Percentiles rank a stretch among this genome's conserved stretches.
Conservation (phyloP, 1,140 invertebrate genomes). For the Euborellia annulipes region DNA sequence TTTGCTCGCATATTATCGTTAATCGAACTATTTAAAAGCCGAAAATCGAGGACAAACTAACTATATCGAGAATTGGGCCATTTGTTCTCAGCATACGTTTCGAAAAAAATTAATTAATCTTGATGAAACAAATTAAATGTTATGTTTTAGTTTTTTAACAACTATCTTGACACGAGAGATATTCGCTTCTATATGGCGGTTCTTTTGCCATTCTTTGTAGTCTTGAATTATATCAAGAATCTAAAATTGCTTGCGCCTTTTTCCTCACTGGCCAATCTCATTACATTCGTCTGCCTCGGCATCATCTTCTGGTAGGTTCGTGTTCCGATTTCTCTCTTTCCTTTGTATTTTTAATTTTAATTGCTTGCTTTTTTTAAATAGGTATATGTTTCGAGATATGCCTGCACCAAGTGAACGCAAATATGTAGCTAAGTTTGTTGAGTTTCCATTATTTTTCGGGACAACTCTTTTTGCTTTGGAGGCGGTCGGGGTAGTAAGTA, state of each 20-base stretch:
- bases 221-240: conserved; percentile 57
- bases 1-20: no score
- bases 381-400: conserved; percentile 40
- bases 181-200: conserved; percentile 39
- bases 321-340: conserved; percentile 20
- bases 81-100: no score
- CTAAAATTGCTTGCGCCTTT: conserved; percentile 66
- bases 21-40: no score
- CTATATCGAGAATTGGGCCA: no score
- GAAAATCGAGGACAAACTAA: no score
- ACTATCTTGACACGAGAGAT: conserved; percentile 24
- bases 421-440: conserved; percentile 34
- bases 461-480: conserved; percentile 79
- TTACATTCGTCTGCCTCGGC: conserved; percentile 49
- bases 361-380: not conserved
- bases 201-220: conserved; percentile 47
- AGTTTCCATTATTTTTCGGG: conserved; percentile 64
- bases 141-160: conserved; percentile 27
- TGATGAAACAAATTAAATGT: no score
- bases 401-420: conserved; percentile 38
- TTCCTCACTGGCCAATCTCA: conserved; percentile 59
- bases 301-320: conserved; percentile 40
- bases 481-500: conserved; percentile 69
- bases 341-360: conserved; percentile 21
- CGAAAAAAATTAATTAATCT: no score